Percentiles rank a stretch among this genome's conserved stretches.
Conservation (phyloP, 2,888 invertebrate genomes). For the Meiosimyza platycephala region DNA sequence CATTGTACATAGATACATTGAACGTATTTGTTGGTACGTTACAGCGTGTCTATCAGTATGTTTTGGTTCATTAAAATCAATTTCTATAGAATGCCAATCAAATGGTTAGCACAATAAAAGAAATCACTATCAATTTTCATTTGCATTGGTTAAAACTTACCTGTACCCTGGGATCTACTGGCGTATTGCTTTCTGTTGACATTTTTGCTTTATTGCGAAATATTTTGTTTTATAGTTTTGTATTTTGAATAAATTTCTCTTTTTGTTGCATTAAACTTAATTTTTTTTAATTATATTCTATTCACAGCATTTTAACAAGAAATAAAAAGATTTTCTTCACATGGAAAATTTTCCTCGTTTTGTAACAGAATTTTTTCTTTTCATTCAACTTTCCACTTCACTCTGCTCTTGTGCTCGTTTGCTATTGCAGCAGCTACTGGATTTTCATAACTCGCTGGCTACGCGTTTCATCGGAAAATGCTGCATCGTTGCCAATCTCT, state of each 20-base stretch:
- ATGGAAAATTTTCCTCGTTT: constrained; percentile 23
- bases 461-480: constrained; percentile 25
- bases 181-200: constrained; percentile 71
- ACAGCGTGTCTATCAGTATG: constrained; percentile 5
- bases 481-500: constrained; percentile 11
- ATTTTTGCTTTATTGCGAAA: constrained; percentile 40
- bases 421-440: constrained; percentile 17
- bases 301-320: constrained; percentile 29
- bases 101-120: background rate
- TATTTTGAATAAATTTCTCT: constrained; percentile 6
- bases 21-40: too few species aligned
- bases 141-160: constrained; percentile 66
- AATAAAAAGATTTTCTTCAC: constrained; percentile 19
- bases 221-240: constrained; percentile 8
- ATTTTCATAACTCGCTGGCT: constrained; percentile 17
- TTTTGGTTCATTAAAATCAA: background rate
- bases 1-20: too few species aligned
- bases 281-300: constrained; percentile 19
- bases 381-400: constrained; percentile 7
- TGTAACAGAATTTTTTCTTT: constrained; percentile 12
- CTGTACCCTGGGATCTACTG: constrained; percentile 85
- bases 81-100: constrained; percentile 22
- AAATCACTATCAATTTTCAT: constrained; percentile 7
- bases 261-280: constrained; percentile 13
- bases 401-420: background rate